Base-by-base conservation (phyloP, 2,888 invertebrate genomes). In the Dyspetes luteomarginatus region DNA sequence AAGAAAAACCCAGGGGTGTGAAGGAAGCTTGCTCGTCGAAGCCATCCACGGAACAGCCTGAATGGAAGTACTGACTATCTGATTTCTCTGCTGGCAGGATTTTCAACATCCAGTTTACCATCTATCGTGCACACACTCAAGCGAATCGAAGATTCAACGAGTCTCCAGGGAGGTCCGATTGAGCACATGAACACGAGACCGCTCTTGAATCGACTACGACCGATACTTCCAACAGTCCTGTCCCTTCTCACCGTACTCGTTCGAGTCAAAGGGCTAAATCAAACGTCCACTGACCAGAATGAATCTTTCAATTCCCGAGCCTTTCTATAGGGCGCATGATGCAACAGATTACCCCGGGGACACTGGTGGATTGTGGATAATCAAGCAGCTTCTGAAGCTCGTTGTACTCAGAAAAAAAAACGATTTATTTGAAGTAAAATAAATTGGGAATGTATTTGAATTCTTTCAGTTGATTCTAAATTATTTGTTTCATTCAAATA, bases 251-350 rank as follows among this genome's bases (percentile, higher is more conserved):
- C n/a, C n/a, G n/a, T 12, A 64, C 17, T 19, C 48, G 9, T 9
- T 9, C 30, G 41, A 48, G 48, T 64, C 64, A 28, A n/a, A n/a
- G n/a, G n/a, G n/a, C 26, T 17, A 17, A 67, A 50, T 67, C 48
- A 36, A 36, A 28, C 22, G 19, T 67, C 28, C 50, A 4, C 28
- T 7, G 50, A 52, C 22, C 50, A 67, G 50, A 36, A 15, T 0
- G 65, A 67, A 52, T 52, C 45, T 17, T 48, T 28, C 28, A 48
- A 64, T 28, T 28, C 28, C 17, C 17, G 64, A 64, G 43, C 30
- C 24, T 24, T 62, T 45, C 43, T 2, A n/a, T n/a, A 64, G 45
- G 62, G 15, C 9, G 15, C 45, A 28, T 15, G 9, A n/a, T 7
- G 19, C 3, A 12, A 2, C 45, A 15, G 1, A 12, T 12, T 36